phyloP scores from a whole-genome alignment of 2,797 vertebrate species.

The Coreius guichenoti region DNA sequence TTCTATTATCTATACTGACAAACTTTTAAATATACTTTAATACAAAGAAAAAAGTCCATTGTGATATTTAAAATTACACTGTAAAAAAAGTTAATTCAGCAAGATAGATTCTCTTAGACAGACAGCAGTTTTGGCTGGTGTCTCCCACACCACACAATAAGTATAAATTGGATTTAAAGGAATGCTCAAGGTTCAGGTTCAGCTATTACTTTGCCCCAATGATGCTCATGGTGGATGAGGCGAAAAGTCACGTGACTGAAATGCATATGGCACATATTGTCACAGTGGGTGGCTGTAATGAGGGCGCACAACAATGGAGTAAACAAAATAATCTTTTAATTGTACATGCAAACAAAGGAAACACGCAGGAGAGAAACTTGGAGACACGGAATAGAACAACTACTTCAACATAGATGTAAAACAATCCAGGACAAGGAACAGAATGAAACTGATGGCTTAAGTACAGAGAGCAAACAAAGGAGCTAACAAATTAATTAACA shows the following conservation, averaged over 20 bases:
- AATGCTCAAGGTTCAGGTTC: background rate
- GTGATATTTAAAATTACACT: background rate
- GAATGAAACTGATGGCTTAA: too few relatives aligned
- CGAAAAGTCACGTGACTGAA: background rate
- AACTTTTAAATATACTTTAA: slow-evolving; percentile 30
- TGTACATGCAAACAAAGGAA: too few relatives aligned
- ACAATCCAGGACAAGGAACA: too few relatives aligned
- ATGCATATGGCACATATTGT: background rate
- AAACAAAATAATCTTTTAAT: too few relatives aligned
- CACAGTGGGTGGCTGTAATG: too few relatives aligned
- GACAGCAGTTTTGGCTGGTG: background rate
- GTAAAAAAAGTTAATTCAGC: background rate
- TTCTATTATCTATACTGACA: slow-evolving; percentile 16
- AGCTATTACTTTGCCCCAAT: background rate
- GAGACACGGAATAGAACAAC: too few relatives aligned
- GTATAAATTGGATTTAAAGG: background rate
- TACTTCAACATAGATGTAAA: too few relatives aligned
- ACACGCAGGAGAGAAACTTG: too few relatives aligned
- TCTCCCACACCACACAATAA: background rate
- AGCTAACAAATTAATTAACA: too few relatives aligned
- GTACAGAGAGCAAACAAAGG: too few relatives aligned
- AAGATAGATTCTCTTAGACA: background rate
- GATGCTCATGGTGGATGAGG: background rate
- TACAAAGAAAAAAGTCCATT: slow-evolving; percentile 19
- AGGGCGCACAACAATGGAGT: too few relatives aligned